Evolutionary conservation across 2,888 invertebrate genomes (phyloP), one percentile per base, ranked within the genome.

Genomic region (Hartigia nigra): DNA sequence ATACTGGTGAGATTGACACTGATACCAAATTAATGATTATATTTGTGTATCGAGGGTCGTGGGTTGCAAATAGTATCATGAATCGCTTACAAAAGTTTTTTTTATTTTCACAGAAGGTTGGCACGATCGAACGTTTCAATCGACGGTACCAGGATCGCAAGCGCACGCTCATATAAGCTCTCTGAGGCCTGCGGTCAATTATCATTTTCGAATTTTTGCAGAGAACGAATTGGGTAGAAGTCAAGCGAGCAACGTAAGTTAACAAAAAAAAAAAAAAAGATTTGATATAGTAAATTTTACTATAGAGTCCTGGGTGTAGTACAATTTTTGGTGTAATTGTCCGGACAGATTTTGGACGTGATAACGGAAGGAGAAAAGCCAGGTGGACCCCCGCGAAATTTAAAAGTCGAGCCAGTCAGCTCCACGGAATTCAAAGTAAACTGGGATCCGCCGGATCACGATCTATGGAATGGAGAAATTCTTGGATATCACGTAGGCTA

Each of bases 211-310:
- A 86, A 96, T 98, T 88, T 94, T 97, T 85, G 98, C 98, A 12
- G 97, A 97, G 91, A 98, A 98, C 92, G 94, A 97, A 87, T 93
- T 98, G 83, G 98, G 98, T 3, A 94, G 96, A 84, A 97, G 98
- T 86, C 96, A 96, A 88, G 96, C 96, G 75, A 97, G 97, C 86
- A 97, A 97, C 91, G 95, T 96, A 86, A 85, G 91, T 90, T 12
- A 3, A n/a, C n/a, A n/a, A 39, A 39, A 77, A 9, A 12, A 14
- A 14, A 32, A 35, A 36, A 14, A 34, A 14, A 31, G 31, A 77
- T 75, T 36, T 69, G 4, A n/a, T 31, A 12, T n/a, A 69, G 1
- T 39, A 31, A 70, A 12, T 37, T n/a, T 55, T 75, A 0, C 5
- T 74, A 23, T 9, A 35, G 35, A 35, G 35, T 35, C 35, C 1